Conservation (phyloP, 2,888 invertebrate genomes). For the Iphiclides podalirius region DNA sequence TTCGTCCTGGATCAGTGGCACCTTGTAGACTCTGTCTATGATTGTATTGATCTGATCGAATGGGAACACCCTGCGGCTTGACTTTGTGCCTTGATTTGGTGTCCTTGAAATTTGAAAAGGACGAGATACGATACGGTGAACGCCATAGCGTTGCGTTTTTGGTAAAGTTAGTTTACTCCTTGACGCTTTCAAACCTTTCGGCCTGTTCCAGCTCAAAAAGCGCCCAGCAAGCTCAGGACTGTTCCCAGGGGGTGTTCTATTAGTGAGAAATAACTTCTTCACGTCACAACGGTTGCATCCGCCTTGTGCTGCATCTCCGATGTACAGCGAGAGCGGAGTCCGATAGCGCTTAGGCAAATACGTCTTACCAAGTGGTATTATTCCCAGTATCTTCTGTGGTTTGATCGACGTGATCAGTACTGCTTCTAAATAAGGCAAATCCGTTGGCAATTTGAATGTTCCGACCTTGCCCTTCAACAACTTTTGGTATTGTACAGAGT, state of each 20-base stretch:
- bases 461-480: conserved; percentile 26
- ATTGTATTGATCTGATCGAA: conserved; percentile 10
- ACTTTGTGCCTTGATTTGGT: neutral
- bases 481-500: conserved; percentile 34
- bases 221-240: too few species aligned
- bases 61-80: neutral
- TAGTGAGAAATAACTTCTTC: neutral
- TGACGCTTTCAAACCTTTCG: too few species aligned
- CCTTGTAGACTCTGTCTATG: conserved; percentile 6
- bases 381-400: conserved; percentile 48
- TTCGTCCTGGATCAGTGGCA: neutral
- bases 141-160: too few species aligned
- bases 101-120: too few species aligned
- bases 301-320: neutral
- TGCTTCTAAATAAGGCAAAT: conserved; percentile 43
- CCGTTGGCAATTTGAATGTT: conserved; percentile 27
- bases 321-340: conserved; percentile 1
- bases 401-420: conserved; percentile 42
- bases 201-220: too few species aligned
- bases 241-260: too few species aligned
- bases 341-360: conserved; percentile 27
- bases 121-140: too few species aligned
- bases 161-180: too few species aligned
- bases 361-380: conserved; percentile 48
- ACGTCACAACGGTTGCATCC: neutral